These are phyloP conservation scores for Temnothorax ravouxi DNA, from an alignment of 2,888 invertebrate genomes.

Conservation along the genomic window DNA sequence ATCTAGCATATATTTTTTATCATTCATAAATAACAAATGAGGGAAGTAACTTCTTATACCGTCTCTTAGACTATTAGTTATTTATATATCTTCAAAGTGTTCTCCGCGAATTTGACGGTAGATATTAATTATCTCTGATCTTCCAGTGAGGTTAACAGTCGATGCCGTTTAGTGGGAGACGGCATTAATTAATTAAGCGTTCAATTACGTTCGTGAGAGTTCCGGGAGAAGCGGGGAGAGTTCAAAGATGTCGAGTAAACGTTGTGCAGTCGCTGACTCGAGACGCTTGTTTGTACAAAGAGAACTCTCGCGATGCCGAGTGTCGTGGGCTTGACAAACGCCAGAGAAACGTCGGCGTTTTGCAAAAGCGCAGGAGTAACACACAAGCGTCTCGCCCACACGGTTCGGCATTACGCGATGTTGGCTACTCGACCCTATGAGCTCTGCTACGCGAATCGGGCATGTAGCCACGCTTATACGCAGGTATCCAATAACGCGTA, in stretches of 20 bases:
- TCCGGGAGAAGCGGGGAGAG: constrained; percentile 4
- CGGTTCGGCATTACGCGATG: constrained; percentile 33
- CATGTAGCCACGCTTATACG: constrained; percentile 9
- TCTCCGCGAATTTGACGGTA: constrained; percentile 17
- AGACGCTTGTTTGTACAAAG: constrained; percentile 44
- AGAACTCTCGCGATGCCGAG: constrained; percentile 39
- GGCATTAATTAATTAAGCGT: constrained; percentile 49
- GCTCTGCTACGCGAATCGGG: neutral
- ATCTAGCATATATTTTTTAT: too few relatives aligned
- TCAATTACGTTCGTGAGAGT: constrained; percentile 43
- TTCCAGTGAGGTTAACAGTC: constrained; percentile 24
- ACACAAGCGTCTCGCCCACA: constrained; percentile 45
- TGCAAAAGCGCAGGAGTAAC: constrained; percentile 50
- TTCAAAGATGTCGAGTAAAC: constrained; percentile 53
- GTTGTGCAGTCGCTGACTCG: constrained; percentile 29
- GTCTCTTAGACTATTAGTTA: too few relatives aligned
- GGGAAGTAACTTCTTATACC: too few relatives aligned
- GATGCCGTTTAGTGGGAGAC: constrained; percentile 13
- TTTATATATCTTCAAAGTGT: constrained; percentile 22
- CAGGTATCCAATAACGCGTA: constrained; percentile 22
- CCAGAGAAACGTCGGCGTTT: constrained; percentile 51
- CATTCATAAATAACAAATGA: too few relatives aligned
- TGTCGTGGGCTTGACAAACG: constrained; percentile 50
- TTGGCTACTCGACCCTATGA: constrained; percentile 9
- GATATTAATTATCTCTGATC: constrained; percentile 39